Evolutionary conservation across 2,888 invertebrate species (phyloP).

Genomic region (Poecilobothrus nobilitatus): DNA sequence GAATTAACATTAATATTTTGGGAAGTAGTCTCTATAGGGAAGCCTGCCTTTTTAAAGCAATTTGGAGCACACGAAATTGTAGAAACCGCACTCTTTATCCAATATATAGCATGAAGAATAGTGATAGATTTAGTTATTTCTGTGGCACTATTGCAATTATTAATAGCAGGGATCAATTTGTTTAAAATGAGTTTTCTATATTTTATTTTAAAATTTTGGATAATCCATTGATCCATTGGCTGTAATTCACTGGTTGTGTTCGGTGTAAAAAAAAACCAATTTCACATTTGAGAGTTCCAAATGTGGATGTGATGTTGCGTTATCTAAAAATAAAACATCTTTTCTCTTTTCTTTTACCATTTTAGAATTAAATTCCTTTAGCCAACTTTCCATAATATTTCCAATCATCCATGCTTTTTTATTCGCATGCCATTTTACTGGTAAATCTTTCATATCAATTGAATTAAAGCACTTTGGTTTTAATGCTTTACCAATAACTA

Average conservation of each 20-base stretch:
- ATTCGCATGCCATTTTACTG: constrained; percentile 23
- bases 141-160: constrained; percentile 8
- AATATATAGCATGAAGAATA: constrained; percentile 2
- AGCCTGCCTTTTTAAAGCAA: constrained; percentile 4
- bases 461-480: constrained; percentile 22
- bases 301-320: constrained; percentile 13
- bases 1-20: too few species aligned
- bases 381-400: constrained; percentile 25
- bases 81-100: not conserved
- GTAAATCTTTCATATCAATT: constrained; percentile 19
- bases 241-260: constrained; percentile 10
- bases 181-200: not conserved
- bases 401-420: constrained; percentile 27
- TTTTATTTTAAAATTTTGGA: constrained; percentile 12
- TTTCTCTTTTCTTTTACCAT: constrained; percentile 17
- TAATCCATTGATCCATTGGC: constrained; percentile 12
- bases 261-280: constrained; percentile 11
- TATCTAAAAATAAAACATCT: constrained; percentile 19
- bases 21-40: not conserved
- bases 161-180: not conserved
- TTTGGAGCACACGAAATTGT: not conserved
- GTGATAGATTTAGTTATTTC: constrained; percentile 9
- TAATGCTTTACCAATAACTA: constrained; percentile 25
- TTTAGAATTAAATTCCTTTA: constrained; percentile 17
- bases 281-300: not conserved